phyloP scores from a whole-genome alignment of 2,797 vertebrate species.

The Poeciliopsis turneri region DNA sequence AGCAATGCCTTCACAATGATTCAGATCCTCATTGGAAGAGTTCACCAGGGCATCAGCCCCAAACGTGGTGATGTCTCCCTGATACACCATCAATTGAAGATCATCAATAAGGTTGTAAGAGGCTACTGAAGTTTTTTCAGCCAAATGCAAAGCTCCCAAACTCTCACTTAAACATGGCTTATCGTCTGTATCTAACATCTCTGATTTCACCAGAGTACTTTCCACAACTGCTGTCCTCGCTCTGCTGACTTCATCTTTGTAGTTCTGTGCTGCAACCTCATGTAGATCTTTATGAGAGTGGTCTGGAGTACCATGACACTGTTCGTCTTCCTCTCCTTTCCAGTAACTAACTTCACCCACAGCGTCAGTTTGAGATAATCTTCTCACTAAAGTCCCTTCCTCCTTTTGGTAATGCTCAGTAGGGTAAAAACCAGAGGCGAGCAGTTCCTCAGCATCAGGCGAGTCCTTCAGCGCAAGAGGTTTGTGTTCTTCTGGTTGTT shows the following conservation, averaged over 20 bases:
- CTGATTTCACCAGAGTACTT: not conserved
- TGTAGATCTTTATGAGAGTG: not conserved
- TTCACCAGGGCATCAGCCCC: slow-evolving; percentile 70
- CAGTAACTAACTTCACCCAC: not conserved
- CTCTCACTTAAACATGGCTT: not conserved
- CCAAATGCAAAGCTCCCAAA: not conserved
- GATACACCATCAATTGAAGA: slow-evolving; percentile 56
- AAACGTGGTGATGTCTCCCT: slow-evolving; percentile 71
- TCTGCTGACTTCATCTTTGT: not conserved
- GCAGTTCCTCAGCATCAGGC: slow-evolving; percentile 2
- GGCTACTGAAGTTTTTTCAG: not conserved
- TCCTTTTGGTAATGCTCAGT: slow-evolving; percentile 39
- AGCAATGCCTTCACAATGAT: slow-evolving; percentile 65
- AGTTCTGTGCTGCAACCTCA: no score
- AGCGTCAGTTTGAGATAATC: not conserved
- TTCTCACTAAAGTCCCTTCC: slow-evolving; percentile 18
- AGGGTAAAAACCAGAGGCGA: slow-evolving; percentile 21
- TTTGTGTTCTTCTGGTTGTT: slow-evolving; percentile 28
- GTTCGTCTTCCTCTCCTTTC: slow-evolving; percentile 19
- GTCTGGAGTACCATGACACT: not conserved
- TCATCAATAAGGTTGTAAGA: slow-evolving; percentile 39
- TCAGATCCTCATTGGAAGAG: slow-evolving; percentile 66
- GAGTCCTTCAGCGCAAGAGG: slow-evolving; percentile 43
- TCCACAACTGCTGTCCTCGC: not conserved
- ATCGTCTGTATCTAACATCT: not conserved